phyloP scores from a whole-genome alignment of 2,113 vertebrate genomes.

The Daboia siamensis region DNA sequence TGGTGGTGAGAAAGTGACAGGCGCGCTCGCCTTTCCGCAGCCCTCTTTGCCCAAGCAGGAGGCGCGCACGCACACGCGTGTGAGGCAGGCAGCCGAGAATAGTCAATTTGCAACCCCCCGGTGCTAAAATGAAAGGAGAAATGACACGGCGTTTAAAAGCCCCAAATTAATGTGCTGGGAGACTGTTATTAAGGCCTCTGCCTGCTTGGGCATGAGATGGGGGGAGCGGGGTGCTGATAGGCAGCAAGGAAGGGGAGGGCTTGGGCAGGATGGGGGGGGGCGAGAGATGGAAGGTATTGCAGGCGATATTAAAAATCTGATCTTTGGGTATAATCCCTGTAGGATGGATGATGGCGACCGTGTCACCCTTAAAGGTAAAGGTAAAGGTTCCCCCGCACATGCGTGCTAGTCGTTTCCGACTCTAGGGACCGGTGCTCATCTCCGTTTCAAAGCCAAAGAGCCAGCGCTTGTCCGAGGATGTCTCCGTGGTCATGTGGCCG shows the following conservation, averaged over 20 bases:
- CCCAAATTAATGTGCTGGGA: slow-evolving; percentile 15
- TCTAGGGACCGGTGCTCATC: too few relatives aligned
- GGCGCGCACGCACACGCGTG: not conserved
- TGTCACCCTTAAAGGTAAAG: too few relatives aligned
- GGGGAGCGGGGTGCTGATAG: not conserved
- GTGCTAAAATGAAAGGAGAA: slow-evolving; percentile 17
- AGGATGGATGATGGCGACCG: not conserved
- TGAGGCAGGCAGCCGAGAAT: not conserved
- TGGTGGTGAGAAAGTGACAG: fast-evolving
- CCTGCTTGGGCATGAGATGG: not conserved
- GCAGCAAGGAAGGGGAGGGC: not conserved
- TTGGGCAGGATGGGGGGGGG: not conserved
- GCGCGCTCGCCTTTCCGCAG: not conserved
- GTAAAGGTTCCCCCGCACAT: too few relatives aligned
- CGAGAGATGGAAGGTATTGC: not conserved
- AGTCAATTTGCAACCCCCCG: not conserved
- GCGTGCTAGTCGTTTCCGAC: too few relatives aligned
- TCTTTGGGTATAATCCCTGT: not conserved
- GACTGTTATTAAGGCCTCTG: slow-evolving; percentile 5
- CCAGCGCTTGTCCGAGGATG: too few relatives aligned
- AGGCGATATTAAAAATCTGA: slow-evolving; percentile 9
- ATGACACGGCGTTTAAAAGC: slow-evolving; percentile 15
- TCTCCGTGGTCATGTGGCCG: too few relatives aligned
- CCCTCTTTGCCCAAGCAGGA: not conserved
- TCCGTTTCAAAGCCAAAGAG: too few relatives aligned